Percentiles rank a stretch among this genome's conserved stretches.
phyloP scores from a whole-genome alignment of 2,797 vertebrate genomes.

The Melanotaenia nigrans region DNA sequence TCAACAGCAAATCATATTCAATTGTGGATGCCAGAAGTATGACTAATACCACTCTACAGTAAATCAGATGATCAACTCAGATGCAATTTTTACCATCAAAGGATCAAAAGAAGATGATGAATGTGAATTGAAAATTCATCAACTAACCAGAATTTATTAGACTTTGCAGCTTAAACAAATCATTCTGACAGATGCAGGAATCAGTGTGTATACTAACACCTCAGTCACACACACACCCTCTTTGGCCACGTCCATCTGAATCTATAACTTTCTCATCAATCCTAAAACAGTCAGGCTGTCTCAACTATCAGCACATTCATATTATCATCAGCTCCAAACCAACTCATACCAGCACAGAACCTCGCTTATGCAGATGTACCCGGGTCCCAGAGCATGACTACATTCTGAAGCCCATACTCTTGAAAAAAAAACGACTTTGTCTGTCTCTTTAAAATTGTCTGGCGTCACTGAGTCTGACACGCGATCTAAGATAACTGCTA shows the following conservation, averaged over 20 bases:
- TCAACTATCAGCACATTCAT: slow-evolving; percentile 9
- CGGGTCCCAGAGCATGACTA: neutral
- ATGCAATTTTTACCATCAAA: slow-evolving; percentile 32
- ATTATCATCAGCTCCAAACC: slow-evolving; percentile 22
- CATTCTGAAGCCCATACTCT: neutral
- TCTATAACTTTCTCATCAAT: slow-evolving; percentile 17
- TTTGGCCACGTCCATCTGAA: slow-evolving; percentile 18
- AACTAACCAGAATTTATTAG: slow-evolving; percentile 10
- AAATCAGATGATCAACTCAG: slow-evolving; percentile 20
- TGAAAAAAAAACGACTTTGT: neutral
- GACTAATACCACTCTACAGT: slow-evolving; percentile 5
- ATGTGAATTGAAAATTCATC: slow-evolving; percentile 15
- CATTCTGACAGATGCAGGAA: slow-evolving; percentile 3
- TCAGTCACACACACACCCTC: slow-evolving; percentile 2
- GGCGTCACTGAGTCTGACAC: neutral
- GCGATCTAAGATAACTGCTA: neutral
- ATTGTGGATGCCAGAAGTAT: slow-evolving; percentile 17
- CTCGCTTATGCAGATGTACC: neutral
- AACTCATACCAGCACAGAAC: slow-evolving; percentile 2
- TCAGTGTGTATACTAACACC: neutral
- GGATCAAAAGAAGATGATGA: slow-evolving; percentile 10
- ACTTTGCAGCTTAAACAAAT: slow-evolving; percentile 3
- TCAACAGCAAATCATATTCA: slow-evolving; percentile 10
- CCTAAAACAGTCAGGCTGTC: slow-evolving; percentile 16
- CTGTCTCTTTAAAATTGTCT: neutral